Conservation (phyloP, 2,888 invertebrate genomes). For the Ctenicera cuprea region DNA sequence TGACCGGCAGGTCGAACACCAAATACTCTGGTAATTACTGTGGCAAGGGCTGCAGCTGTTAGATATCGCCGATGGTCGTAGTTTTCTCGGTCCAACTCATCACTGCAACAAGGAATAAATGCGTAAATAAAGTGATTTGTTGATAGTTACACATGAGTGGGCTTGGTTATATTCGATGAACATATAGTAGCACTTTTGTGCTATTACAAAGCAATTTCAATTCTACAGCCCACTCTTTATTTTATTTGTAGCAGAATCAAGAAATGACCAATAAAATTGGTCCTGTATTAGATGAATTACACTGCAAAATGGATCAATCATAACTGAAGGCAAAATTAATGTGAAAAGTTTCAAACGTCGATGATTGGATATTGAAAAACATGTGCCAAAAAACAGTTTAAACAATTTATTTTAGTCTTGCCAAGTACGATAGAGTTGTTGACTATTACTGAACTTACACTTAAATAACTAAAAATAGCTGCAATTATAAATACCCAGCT, state of each 20-base stretch:
- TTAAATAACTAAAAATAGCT: slow-evolving; percentile 17
- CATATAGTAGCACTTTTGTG: slow-evolving; percentile 8
- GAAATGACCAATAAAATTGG: too few species aligned
- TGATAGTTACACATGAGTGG: slow-evolving; percentile 3
- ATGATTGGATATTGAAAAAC: too few species aligned
- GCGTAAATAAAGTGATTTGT: slow-evolving; percentile 30
- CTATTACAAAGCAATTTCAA: slow-evolving; percentile 15
- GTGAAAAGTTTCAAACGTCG: too few species aligned
- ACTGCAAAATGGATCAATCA: too few species aligned
- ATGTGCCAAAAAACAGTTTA: too few species aligned
- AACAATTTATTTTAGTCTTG: too few species aligned
- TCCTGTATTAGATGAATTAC: too few species aligned
- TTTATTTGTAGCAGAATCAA: neutral
- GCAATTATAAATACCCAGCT: neutral
- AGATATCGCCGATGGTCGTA: slow-evolving; percentile 80
- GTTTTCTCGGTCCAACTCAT: slow-evolving; percentile 79
- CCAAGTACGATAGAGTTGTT: too few species aligned
- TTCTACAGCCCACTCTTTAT: neutral
- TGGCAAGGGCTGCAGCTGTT: slow-evolving; percentile 86
- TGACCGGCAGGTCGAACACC: slow-evolving; percentile 79
- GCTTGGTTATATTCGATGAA: neutral
- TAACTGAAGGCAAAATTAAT: too few species aligned
- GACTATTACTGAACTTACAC: too few species aligned
- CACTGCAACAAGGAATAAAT: slow-evolving; percentile 68
- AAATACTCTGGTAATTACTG: slow-evolving; percentile 86